A percentile compares a stretch with the other conserved stretches of the same genome.
Conservation (phyloP, 2,113 vertebrate species). For the Cyanocitta stelleri region DNA sequence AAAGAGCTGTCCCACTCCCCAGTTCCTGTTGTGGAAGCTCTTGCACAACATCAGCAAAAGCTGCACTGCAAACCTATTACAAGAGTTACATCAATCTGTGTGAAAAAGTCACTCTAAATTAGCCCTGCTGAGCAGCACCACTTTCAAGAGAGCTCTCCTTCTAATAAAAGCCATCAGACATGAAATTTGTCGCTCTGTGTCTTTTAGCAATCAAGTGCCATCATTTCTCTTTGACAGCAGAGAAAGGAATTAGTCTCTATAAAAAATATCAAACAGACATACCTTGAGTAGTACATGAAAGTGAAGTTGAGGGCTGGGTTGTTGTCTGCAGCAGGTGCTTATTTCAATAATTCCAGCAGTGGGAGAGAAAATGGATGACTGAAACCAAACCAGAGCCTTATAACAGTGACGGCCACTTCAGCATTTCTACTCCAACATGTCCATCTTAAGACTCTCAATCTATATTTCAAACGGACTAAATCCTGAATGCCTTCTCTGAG, state of each 20-base stretch:
- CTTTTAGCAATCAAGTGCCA: conserved; percentile 1
- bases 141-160: neutral
- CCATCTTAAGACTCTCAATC: neutral
- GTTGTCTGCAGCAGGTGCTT: neutral
- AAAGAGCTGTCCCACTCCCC: neutral
- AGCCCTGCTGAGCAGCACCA: neutral
- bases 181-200: neutral
- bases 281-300: neutral
- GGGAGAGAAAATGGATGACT: neutral
- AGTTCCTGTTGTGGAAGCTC: neutral
- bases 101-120: neutral
- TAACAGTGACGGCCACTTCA: neutral
- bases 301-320: neutral
- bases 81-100: neutral
- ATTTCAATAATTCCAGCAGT: neutral
- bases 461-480: neutral
- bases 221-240: neutral
- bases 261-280: neutral
- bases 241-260: conserved; percentile 8
- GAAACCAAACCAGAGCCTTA: neutral
- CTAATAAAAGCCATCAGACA: neutral
- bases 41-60: neutral
- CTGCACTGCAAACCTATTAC: neutral
- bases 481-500: neutral
- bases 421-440: neutral